phyloP scores from a whole-genome alignment of 2,888 invertebrate genomes.

The Allygus modestus region DNA sequence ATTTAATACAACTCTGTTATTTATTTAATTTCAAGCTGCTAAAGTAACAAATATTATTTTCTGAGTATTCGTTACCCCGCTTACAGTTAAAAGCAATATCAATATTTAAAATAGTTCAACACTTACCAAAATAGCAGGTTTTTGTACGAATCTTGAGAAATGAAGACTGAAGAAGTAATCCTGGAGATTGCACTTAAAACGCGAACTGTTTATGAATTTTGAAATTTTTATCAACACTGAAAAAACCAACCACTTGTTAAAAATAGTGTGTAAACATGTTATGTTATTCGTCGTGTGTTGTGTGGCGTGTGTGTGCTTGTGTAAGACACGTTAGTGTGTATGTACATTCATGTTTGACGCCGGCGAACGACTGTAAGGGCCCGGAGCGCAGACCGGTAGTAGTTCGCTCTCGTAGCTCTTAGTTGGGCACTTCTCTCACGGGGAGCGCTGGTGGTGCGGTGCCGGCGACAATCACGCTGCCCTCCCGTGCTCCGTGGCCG shows the following conservation, averaged over 20 bases:
- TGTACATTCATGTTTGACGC: slow-evolving; percentile 36
- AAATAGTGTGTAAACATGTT: neutral
- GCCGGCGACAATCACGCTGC: neutral
- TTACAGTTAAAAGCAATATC: neutral
- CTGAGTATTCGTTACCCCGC: no score
- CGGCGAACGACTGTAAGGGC: neutral
- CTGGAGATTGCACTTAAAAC: slow-evolving; percentile 6
- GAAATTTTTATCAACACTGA: neutral
- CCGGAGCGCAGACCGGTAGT: neutral
- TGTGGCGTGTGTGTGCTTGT: slow-evolving; percentile 23
- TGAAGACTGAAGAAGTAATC: neutral
- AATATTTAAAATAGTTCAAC: neutral
- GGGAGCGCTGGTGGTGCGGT: slow-evolving; percentile 5
- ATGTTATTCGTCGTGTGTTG: neutral
- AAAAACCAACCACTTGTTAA: neutral
- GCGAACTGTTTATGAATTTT: neutral
- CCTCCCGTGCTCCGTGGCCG: neutral
- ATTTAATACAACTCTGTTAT: no score
- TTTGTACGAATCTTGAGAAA: neutral
- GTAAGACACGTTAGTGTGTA: neutral
- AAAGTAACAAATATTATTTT: no score
- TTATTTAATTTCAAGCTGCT: no score
- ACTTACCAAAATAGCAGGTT: neutral
- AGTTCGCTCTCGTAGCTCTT: neutral
- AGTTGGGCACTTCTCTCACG: neutral